These are phyloP conservation scores for Lagorchestes hirsutus DNA, from an alignment of 2,797 vertebrate species.

Conservation along the genomic window DNA sequence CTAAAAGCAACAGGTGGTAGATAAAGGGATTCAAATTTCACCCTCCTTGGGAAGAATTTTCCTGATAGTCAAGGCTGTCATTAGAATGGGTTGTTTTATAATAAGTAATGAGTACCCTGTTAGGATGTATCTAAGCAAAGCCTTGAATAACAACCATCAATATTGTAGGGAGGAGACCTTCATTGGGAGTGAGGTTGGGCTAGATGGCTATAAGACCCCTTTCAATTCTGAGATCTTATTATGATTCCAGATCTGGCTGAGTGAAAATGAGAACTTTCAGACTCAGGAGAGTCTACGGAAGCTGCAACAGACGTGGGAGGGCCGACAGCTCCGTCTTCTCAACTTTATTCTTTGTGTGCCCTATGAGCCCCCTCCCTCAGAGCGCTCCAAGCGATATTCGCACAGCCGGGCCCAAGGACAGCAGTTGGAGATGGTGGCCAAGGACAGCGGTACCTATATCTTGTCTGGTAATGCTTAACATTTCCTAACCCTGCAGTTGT, in stretches of 20 bases:
- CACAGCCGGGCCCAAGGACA: neutral
- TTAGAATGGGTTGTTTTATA: neutral
- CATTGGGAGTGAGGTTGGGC: neutral
- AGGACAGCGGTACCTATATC: conserved; percentile 83
- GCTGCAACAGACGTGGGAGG: conserved; percentile 86
- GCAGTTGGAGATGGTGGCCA: conserved; percentile 65
- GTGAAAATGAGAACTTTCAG: conserved; percentile 79
- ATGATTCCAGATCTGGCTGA: conserved; percentile 85
- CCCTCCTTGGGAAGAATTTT: neutral
- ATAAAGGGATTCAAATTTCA: neutral
- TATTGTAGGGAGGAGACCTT: neutral
- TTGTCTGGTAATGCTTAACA: conserved; percentile 86
- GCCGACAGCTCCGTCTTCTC: conserved; percentile 85
- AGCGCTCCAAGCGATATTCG: conserved; percentile 51
- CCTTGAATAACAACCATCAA: neutral
- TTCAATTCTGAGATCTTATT: conserved; percentile 46
- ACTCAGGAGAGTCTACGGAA: conserved; percentile 83
- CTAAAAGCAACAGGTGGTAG: neutral
- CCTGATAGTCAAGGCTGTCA: neutral
- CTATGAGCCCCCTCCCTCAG: conserved; percentile 66
- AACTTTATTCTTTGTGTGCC: conserved; percentile 83
- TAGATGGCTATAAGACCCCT: neutral
- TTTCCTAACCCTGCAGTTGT: neutral
- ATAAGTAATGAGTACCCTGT: neutral
- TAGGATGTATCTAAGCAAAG: neutral